Conservation (phyloP, 2,797 vertebrate species). For the Anguilla marmorata region DNA sequence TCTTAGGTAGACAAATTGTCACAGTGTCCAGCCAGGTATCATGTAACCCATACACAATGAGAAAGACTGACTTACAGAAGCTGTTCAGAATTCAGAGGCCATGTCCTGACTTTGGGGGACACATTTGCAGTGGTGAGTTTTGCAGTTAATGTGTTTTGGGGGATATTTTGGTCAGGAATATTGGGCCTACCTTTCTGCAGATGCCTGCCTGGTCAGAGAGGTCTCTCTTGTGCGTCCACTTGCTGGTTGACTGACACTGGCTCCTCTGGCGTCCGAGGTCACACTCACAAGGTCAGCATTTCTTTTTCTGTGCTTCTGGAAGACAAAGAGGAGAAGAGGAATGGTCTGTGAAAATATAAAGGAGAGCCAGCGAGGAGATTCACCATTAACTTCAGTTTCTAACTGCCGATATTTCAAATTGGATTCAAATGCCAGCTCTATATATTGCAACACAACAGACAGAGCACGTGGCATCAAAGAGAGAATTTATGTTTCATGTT, state of each 20-base stretch:
- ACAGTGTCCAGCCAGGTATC: neutral
- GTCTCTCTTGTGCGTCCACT: neutral
- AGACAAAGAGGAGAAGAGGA: constrained; percentile 12
- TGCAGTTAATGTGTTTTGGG: neutral
- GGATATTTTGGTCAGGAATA: neutral
- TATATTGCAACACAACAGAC: neutral
- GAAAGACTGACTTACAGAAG: neutral
- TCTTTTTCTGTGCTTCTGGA: constrained; percentile 43
- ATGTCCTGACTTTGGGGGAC: neutral
- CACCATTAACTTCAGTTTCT: constrained; percentile 4
- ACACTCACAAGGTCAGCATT: constrained; percentile 47
- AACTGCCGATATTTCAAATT: neutral
- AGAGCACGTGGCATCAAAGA: neutral
- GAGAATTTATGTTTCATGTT: constrained; percentile 8
- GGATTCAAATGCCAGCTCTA: neutral
- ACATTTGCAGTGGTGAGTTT: neutral
- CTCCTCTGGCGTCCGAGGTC: constrained; percentile 42
- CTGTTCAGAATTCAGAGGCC: neutral
- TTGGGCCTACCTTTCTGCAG: constrained; percentile 23
- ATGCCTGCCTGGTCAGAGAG: constrained; percentile 1
- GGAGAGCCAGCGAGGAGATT: neutral
- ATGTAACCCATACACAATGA: constrained; percentile 2
- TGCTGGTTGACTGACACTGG: neutral
- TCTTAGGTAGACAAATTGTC: neutral
- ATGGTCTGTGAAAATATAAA: neutral